Conservation (phyloP, 2,113 vertebrate genomes). For the Danionella cerebrum region DNA sequence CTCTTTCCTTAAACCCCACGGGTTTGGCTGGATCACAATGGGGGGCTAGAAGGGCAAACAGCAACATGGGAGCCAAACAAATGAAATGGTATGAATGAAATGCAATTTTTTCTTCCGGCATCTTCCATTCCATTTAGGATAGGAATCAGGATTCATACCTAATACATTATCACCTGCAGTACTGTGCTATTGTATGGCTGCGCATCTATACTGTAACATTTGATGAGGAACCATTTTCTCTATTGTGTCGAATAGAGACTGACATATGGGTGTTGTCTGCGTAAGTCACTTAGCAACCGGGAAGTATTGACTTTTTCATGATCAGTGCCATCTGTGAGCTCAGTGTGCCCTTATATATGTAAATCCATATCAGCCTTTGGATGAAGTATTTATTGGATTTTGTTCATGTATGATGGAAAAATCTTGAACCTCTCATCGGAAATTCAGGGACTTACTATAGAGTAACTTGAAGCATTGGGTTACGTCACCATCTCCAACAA, state of each 20-base stretch:
- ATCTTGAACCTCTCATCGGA: no score
- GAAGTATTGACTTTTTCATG: slow-evolving; percentile 9
- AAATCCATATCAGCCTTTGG: no score
- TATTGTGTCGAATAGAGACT: slow-evolving; percentile 14
- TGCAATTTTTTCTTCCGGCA: neutral
- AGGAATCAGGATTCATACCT: no score
- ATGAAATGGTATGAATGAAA: slow-evolving; percentile 68
- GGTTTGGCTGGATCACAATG: slow-evolving; percentile 45
- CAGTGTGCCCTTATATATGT: neutral
- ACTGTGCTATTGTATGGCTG: neutral
- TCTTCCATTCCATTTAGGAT: neutral
- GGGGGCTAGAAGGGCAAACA: slow-evolving; percentile 50
- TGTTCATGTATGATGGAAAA: no score
- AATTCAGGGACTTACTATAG: no score
- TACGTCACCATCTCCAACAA: no score
- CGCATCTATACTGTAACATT: neutral
- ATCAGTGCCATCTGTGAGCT: slow-evolving; percentile 2
- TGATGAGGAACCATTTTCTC: neutral
- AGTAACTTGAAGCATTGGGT: no score
- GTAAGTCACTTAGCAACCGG: slow-evolving; percentile 39
- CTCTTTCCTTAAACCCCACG: slow-evolving; percentile 56
- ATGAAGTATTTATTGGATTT: no score
- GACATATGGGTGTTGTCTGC: slow-evolving; percentile 4
- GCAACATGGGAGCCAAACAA: slow-evolving; percentile 70
- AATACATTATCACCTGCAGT: neutral